phyloP scores from a whole-genome alignment of 1,140 invertebrate species.

The Lamellibrachia luymesi region DNA sequence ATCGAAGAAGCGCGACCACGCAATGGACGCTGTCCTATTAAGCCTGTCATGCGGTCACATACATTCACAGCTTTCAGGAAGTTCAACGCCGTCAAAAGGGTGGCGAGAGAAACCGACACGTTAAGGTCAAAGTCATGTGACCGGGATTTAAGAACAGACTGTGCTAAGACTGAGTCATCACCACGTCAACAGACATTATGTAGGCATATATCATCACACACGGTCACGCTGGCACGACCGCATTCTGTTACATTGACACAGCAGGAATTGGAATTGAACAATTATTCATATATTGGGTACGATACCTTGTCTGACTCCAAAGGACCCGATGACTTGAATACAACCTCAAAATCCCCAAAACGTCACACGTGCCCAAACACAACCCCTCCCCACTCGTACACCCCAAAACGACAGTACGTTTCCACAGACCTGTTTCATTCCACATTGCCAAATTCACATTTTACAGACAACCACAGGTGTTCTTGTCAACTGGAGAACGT shows the following conservation, averaged over 20 bases:
- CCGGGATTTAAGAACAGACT: background rate
- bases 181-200: background rate
- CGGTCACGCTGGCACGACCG: background rate
- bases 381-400: background rate
- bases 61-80: background rate
- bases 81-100: background rate
- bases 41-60: background rate
- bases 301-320: background rate
- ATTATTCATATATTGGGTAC: background rate
- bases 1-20: background rate
- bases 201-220: background rate
- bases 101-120: background rate
- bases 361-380: background rate
- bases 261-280: background rate
- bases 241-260: background rate
- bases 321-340: background rate
- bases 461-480: background rate
- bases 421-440: background rate
- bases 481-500: background rate
- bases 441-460: background rate
- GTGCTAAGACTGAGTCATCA: background rate
- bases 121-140: background rate
- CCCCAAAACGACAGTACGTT: slow-evolving; percentile 9
- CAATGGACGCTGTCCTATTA: background rate
- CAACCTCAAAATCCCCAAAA: background rate